Base-by-base conservation (phyloP, 2,113 vertebrate species). In the Tamias sibiricus region DNA sequence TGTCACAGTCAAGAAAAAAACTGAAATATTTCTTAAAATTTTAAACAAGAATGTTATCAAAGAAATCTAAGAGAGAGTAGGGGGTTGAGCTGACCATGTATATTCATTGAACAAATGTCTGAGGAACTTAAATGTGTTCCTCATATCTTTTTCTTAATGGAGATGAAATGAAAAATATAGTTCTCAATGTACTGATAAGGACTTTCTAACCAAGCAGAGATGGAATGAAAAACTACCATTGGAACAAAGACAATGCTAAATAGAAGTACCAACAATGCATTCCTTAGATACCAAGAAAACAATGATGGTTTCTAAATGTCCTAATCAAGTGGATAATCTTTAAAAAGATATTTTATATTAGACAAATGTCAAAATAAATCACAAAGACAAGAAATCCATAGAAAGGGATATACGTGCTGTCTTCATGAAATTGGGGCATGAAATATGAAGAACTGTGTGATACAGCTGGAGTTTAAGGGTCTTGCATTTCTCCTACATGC, bases 381-480 rank as follows among this genome's bases (percentile, higher is more conserved):
- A 64, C 14, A 19, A 40, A 57, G 19, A 35, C 47, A 11, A 82
- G 71, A 17, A 91, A 74, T 85, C 4, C 24, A 62, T 17, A 2
- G 19, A 80, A 91, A 54, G 8, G 17, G 1, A 92, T 57, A 92
- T 84, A 4, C 69, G 20, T 52, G 4, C 2, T n/a, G 0, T 4
- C 11, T 90, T 22, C 4, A 71, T 71, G 62, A 95, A 91, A 68
- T 17, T 0, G 0, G 10, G 1, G 0, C 7, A n/a, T 30, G 4
- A 8, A 4, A 40, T 83, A 6, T 59, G 22, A 77, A 54, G 22
- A n/a, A 2, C 9, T 24, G 4, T 66, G 20, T 44, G 57, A 90
- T 32, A n/a, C 0, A 44, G 14, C 11, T 49, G 28, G 0, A 42
- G 4, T 49, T 32, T 1, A 68, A 71, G 22, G 3, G 1, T 28